Base-by-base conservation (phyloP, 2,888 invertebrate genomes). In the Aporophyla nigra region DNA sequence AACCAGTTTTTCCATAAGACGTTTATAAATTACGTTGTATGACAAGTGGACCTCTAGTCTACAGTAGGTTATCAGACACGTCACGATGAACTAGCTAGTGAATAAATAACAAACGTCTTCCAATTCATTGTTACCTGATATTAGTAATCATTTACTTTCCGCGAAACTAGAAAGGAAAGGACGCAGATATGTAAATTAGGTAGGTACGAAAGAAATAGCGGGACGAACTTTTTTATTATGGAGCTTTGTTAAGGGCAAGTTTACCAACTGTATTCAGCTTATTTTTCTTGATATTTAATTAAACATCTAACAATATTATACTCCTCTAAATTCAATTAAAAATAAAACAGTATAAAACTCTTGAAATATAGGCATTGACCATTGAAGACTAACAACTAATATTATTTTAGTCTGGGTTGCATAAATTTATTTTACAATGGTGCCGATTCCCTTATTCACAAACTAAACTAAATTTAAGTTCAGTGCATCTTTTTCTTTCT, bases 91-190 rank as follows among this genome's bases (percentile, higher is more conserved):
- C 56, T 49, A 19, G 24, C 24, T 24, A 49, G 24, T 10, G 54
- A 63, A 85, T 82, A 62, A 76, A 82, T 85, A 6, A 76, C 51
- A 9, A 16, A 76, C 21, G 40, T 51, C 21, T 59, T 16, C 43
- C 81, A 85, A 82, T 83, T 83, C 70, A 85, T 83, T 77, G 73
- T 82, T 74, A 65, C 68, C 68, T 56, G 77, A 69, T 83, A 62
- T 54, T 7, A 40, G 59, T 53, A 27, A 69, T 78, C 59, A 71
- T 79, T 70, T 72, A 71, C 68, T 72, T 59, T 74, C 56, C 70
- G 66, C 62, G 46, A 76, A 66, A 59, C 70, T 58, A 63, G 63
- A 86, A 86, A 84, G 24, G 71, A 71, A 49, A 49, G 62, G 69
- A 71, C 40, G 4, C 0, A 46, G 19, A 63, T 79, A 86, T 84